A percentile compares a stretch with the other conserved stretches of the same genome.
Evolutionary conservation across 2,113 vertebrate genomes (phyloP).

Genomic region (Osmerus eperlanus): DNA sequence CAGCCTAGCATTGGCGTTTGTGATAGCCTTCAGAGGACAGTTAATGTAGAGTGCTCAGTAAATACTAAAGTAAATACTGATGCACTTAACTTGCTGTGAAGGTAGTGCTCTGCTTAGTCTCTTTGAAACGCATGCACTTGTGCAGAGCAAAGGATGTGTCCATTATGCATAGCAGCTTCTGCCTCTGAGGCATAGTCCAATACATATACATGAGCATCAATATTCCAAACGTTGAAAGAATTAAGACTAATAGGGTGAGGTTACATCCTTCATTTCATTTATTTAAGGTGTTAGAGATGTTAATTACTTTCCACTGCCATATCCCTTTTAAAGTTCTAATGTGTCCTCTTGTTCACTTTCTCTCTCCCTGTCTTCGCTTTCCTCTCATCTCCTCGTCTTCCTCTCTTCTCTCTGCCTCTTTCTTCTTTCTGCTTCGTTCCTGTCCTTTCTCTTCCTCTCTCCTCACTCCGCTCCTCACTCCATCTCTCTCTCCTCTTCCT

Average conservation of each 20-base stretch:
- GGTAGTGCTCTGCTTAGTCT: conserved; percentile 18
- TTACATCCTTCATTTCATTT: conserved; percentile 36
- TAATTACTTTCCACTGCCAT: conserved; percentile 26
- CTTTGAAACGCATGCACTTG: conserved; percentile 50
- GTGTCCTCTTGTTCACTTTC: neutral
- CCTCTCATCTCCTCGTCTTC: neutral
- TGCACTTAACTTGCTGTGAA: conserved; percentile 9
- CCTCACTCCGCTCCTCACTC: neutral
- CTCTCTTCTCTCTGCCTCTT: conserved; percentile 1
- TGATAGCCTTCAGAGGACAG: too few species aligned
- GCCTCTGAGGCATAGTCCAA: conserved; percentile 42
- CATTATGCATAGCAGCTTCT: conserved; percentile 43
- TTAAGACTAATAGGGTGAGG: conserved; percentile 42
- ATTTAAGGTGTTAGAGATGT: conserved; percentile 40
- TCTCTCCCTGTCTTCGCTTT: conserved; percentile 3
- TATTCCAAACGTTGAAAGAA: conserved; percentile 44
- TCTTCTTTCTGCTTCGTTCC: conserved; percentile 19
- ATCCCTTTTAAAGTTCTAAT: conserved; percentile 14
- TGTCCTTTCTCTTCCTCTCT: conserved; percentile 18
- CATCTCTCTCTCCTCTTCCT: neutral
- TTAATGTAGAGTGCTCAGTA: neutral
- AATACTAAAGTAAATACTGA: neutral
- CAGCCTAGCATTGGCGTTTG: too few species aligned
- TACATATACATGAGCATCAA: conserved; percentile 32
- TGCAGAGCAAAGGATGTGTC: conserved; percentile 48